Evolutionary conservation across 2,888 invertebrate genomes (phyloP), one percentile per base, ranked within the genome.

Genomic region (Tipula vernalis): DNA sequence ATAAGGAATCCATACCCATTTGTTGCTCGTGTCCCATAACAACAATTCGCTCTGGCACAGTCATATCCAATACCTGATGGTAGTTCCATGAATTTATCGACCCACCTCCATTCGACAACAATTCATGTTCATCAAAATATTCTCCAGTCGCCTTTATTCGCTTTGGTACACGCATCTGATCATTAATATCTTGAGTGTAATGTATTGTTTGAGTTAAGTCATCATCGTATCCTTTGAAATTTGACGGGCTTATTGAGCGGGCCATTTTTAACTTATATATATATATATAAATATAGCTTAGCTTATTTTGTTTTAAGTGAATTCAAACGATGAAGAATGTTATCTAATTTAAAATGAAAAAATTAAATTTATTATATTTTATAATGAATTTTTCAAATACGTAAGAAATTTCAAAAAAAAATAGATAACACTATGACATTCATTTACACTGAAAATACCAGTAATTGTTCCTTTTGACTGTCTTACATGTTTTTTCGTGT

Each of bases 31-130:
- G 94, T 90, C 98, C 98, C 89, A 96, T 94, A 85, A 98, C 96
- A 88, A 98, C 93, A 91, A 98, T 98, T 90, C 98, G 94, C 90
- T 98, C 98, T 2, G 98, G 98, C 51, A 98, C 98, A 90, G 95
- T 95, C 98, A 98, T 98, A 89, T 96, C 95, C 91, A 96, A 95
- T 91, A 96, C 96, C 89, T 96, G 96, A 89, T 93, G 93, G 90
- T 94, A 93, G 88, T 93, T 93, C 95, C 95, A 95, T 83, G 93
- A 93, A 88, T 92, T 92, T 88, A 94, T 93, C 86, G 90, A 88
- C 0, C 91, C 91, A 87, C 93, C 91, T 88, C 94, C 94, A 90
- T 94, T 94, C 8, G 94, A 92, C n/a, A 92, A 90, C 89, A 92
- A 90, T 85, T 92, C 91, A 86, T 96, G 95, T 87, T 95, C 94